phyloP scores from a whole-genome alignment of 2,888 invertebrate genomes.

The Rosalia funebris region DNA sequence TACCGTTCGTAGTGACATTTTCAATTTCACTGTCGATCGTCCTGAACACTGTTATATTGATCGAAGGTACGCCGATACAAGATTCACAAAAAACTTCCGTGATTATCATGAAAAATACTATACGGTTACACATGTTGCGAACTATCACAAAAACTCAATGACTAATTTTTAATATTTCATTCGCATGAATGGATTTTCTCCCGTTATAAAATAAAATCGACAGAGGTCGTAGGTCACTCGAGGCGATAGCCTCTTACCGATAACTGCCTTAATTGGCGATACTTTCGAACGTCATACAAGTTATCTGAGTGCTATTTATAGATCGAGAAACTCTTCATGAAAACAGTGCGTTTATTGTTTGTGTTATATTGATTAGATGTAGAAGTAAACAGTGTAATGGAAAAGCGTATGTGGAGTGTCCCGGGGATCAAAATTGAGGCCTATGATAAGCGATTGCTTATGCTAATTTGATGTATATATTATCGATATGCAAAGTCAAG shows the following conservation, averaged over 20 bases:
- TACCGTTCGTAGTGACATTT: slow-evolving; percentile 31
- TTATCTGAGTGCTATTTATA: slow-evolving; percentile 13
- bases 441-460: too few species aligned
- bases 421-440: too few species aligned
- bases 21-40: slow-evolving; percentile 41
- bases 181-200: slow-evolving; percentile 18
- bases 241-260: slow-evolving; percentile 14
- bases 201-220: slow-evolving; percentile 3
- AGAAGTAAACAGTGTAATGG: too few species aligned
- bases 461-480: too few species aligned
- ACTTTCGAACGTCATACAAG: slow-evolving; percentile 16
- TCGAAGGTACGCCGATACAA: slow-evolving; percentile 12
- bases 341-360: not conserved
- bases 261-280: slow-evolving; percentile 1
- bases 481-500: too few species aligned
- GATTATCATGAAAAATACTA: slow-evolving; percentile 19
- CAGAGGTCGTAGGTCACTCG: slow-evolving; percentile 2
- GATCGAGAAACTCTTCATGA: not conserved
- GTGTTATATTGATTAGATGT: too few species aligned
- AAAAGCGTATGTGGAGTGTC: too few species aligned
- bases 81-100: slow-evolving; percentile 11
- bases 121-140: slow-evolving; percentile 18
- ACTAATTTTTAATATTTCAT: slow-evolving; percentile 21
- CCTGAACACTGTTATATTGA: slow-evolving; percentile 40
- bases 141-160: slow-evolving; percentile 13